Evolutionary conservation across 1,140 invertebrate genomes (phyloP), one percentile per base, ranked within the genome.

Genomic region (Agrilus planipennis): DNA sequence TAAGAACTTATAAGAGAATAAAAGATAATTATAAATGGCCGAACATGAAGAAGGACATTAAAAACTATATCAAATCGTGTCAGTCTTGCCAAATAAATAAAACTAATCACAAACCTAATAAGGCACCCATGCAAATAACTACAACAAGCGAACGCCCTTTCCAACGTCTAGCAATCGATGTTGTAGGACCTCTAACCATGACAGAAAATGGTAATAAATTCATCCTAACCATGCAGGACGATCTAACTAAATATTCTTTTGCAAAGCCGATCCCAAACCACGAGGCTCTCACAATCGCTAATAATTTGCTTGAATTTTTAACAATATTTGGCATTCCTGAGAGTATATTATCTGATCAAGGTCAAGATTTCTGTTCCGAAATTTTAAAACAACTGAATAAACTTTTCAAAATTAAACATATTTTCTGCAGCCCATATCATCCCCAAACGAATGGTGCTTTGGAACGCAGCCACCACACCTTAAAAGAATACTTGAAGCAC

Each of bases 41-140:
- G n/a, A n/a, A n/a, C n/a, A n/a, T n/a, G n/a, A n/a, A n/a, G n/a
- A n/a, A n/a, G n/a, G n/a, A n/a, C n/a, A n/a, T n/a, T n/a, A n/a
- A n/a, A n/a, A n/a, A n/a, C n/a, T n/a, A n/a, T n/a, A n/a, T n/a
- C n/a, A n/a, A n/a, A n/a, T n/a, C n/a, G n/a, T n/a, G n/a, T n/a
- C n/a, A n/a, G n/a, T n/a, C n/a, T n/a, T 63, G 59, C 38, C 61
- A 64, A 46, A 48, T 48, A 31, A 52, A 53, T 32, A 64, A 62
- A 54, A 50, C 54, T 7, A 50, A 51, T 16, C 38, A 51, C 10
- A 54, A 50, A 46, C 49, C 39, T 4, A 55, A 43, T 16, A 49
- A 56, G 53, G 49, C 50, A 7, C 58, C 58, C 17, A 60, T 61
- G 55, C 44, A 53, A 12, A 59, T 62, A 4, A 62, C 56, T 2